These are phyloP conservation scores for Salmo trutta DNA, from an alignment of 2,797 vertebrate species.

Conservation along the genomic window DNA sequence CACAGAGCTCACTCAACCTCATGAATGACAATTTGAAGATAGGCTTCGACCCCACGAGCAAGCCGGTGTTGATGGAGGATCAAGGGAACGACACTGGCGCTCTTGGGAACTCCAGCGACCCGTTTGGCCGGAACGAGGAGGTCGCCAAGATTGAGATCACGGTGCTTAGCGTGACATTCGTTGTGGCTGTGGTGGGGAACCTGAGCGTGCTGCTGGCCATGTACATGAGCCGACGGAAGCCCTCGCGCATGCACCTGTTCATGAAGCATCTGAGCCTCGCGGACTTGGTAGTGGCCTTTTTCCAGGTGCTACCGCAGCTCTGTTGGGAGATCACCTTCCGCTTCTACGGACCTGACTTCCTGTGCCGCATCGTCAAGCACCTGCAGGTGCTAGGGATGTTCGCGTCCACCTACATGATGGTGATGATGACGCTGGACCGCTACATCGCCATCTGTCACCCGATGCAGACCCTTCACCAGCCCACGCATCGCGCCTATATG, in stretches of 20 bases:
- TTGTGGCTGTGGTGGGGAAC: constrained; percentile 81
- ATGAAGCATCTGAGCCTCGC: constrained; percentile 87
- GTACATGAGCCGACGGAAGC: constrained; percentile 75
- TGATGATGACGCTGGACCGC: constrained; percentile 89
- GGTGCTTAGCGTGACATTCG: constrained; percentile 81
- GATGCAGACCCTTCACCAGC: constrained; percentile 83
- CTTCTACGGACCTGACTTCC: constrained; percentile 84
- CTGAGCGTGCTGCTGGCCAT: constrained; percentile 80
- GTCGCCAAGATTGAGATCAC: constrained; percentile 87
- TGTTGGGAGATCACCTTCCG: constrained; percentile 91
- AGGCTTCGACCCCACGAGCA: constrained; percentile 12
- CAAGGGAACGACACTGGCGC: constrained; percentile 32
- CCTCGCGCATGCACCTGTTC: constrained; percentile 89
- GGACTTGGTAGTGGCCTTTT: constrained; percentile 88
- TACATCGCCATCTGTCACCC: constrained; percentile 92
- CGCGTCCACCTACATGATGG: constrained; percentile 91
- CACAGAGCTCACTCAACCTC: constrained; percentile 36
- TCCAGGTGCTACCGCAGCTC: constrained; percentile 93
- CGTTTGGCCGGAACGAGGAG: constrained; percentile 80
- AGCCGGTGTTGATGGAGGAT: constrained; percentile 14
- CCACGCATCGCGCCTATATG: constrained; percentile 74
- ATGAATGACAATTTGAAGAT: constrained; percentile 44
- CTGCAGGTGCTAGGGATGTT: constrained; percentile 94
- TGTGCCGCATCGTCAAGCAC: constrained; percentile 88
- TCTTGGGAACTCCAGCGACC: constrained; percentile 57